A percentile compares a stretch with the other conserved stretches of the same genome.
Evolutionary conservation across 2,113 vertebrate species (phyloP).

Genomic region (Urocolius indicus): DNA sequence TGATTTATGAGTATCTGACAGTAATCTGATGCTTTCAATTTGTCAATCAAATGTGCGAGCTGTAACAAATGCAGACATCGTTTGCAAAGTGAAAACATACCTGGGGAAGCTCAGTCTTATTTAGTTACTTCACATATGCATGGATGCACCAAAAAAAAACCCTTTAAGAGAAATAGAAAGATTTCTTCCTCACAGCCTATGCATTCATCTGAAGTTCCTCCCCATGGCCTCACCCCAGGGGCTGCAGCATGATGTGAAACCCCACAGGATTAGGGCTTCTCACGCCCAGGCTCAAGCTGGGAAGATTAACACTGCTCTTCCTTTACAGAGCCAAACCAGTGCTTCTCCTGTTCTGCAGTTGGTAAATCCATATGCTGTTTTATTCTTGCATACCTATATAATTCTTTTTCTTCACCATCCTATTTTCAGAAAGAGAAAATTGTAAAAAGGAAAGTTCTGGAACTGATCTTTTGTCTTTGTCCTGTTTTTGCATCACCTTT

Average conservation of each 20-base stretch:
- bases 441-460: neutral
- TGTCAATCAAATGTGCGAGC: neutral
- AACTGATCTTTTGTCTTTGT: neutral
- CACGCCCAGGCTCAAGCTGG: neutral
- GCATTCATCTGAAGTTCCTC: neutral
- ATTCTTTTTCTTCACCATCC: neutral
- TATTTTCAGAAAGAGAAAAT: neutral
- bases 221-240: neutral
- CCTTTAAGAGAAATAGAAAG: neutral
- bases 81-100: neutral
- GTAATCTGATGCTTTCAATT: neutral
- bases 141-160: fast-evolving
- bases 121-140: neutral
- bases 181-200: neutral
- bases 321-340: neutral
- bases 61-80: neutral
- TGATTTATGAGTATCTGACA: neutral
- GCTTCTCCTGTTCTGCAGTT: neutral
- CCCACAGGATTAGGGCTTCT: neutral
- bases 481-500: neutral
- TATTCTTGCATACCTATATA: neutral
- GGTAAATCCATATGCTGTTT: neutral
- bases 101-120: neutral
- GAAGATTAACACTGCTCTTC: neutral
- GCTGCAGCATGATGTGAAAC: neutral